Evolutionary conservation across 2,797 vertebrate species (phyloP).

Genomic region (Hapalemur alaotrensis): DNA sequence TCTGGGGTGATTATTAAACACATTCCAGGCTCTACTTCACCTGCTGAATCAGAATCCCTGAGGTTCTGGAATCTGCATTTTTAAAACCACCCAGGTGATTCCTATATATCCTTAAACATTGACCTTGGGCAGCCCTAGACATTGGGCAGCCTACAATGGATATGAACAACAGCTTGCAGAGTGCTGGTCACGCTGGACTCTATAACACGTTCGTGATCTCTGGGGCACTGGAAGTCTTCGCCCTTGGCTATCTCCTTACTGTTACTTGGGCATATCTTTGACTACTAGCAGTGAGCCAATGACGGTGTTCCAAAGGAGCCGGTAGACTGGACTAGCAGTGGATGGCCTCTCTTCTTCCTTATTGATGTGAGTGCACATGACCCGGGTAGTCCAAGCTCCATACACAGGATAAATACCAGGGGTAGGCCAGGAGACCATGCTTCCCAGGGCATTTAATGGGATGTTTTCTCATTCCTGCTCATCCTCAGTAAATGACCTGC

Average conservation of each 20-base stretch:
- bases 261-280: neutral
- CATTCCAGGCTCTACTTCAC: neutral
- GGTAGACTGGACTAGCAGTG: neutral
- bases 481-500: neutral
- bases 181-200: neutral
- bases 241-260: neutral
- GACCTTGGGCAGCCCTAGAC: neutral
- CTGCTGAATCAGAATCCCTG: neutral
- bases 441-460: neutral
- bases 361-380: neutral
- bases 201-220: neutral
- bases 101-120: neutral
- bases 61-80: neutral
- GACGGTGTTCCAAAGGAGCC: neutral
- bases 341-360: neutral
- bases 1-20: neutral
- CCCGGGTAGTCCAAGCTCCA: neutral
- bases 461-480: neutral
- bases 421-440: neutral
- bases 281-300: neutral
- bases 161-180: neutral
- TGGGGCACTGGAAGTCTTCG: neutral
- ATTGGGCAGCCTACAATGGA: too few species aligned
- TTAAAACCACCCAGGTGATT: neutral
- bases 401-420: fast-evolving